A percentile compares a stretch with the other conserved stretches of the same genome.
phyloP scores from a whole-genome alignment of 2,113 vertebrate genomes.

The Labeo rohita region DNA sequence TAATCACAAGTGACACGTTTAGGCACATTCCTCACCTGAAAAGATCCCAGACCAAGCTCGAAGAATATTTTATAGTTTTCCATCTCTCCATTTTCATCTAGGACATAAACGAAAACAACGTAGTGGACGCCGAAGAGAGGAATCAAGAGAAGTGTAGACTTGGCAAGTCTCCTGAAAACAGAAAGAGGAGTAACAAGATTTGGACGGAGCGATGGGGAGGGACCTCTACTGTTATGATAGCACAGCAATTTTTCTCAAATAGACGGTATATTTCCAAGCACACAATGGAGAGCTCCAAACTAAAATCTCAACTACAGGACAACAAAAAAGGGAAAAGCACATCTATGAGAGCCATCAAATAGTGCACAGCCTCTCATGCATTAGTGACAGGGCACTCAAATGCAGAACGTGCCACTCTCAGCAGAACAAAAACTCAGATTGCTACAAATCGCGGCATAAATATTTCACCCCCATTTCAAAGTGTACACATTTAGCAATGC shows the following conservation, averaged over 20 bases:
- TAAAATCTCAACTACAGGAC: neutral
- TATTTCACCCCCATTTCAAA: slow-evolving; percentile 38
- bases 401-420: neutral
- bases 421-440: slow-evolving; percentile 9
- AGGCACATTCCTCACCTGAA: slow-evolving; percentile 80
- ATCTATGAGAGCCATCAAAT: neutral
- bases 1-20: neutral
- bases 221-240: neutral
- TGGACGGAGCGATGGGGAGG: neutral
- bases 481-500: slow-evolving; percentile 35
- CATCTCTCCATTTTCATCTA: slow-evolving; percentile 67
- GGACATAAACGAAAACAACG: slow-evolving; percentile 84
- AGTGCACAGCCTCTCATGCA: neutral
- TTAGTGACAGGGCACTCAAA: neutral
- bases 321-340: neutral
- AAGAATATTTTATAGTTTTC: slow-evolving; percentile 85
- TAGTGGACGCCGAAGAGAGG: slow-evolving; percentile 93
- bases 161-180: slow-evolving; percentile 84
- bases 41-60: slow-evolving; percentile 89
- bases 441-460: slow-evolving; percentile 13
- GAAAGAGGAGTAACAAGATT: neutral
- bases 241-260: neutral
- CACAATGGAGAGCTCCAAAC: neutral
- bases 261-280: neutral
- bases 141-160: slow-evolving; percentile 92